Evolutionary conservation across 2,888 invertebrate species (phyloP), one percentile per base, ranked within the genome.

Genomic region (Metellina segmentata): DNA sequence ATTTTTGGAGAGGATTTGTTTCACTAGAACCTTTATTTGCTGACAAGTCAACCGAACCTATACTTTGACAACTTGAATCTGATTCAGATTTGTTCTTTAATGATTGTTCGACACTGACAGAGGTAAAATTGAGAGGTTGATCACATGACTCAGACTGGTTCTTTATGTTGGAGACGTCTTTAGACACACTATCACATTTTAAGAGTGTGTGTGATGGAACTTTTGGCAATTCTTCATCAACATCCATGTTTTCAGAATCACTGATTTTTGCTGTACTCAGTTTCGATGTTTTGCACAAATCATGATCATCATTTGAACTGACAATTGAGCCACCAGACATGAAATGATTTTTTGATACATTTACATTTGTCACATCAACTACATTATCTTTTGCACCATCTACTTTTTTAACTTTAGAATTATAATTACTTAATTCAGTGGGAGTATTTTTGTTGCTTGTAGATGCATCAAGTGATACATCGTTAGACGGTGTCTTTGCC

Each of bases 1-100:
- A 49, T 71, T 91, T 72, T 52, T 83, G 48, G 72, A 83, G 71
- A 49, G 87, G 87, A 78, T 86, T 81, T 34, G 34, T 34, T 34
- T 72, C 72, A 72, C 52, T 51, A 13, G 20, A 69, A 20, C 61
- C 19, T 53, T 85, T 75, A 16, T 48, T 85, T 20, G 61, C 20
- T 34, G 74, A 19, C 1, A 75, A 75, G n/a, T 85, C 85, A 61
- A 75, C 74, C n/a, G 48, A 16, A 34, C 48, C 53, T 8, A 11
- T 11, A 20, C 49, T 72, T 13, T 85, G 74, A 34, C 53, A 34
- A 20, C 13, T 83, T 49, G 70, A 48, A 53, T 85, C 71, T 9
- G 75, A 34, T 49, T 72, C 71, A 9, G 75, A 34, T 49, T 72
- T 49, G 19, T 11, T 16, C 48, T 85, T 75, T 52, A 19, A n/a